Conservation (phyloP, 2,888 invertebrate genomes). For the Chrysolina oricalcia region DNA sequence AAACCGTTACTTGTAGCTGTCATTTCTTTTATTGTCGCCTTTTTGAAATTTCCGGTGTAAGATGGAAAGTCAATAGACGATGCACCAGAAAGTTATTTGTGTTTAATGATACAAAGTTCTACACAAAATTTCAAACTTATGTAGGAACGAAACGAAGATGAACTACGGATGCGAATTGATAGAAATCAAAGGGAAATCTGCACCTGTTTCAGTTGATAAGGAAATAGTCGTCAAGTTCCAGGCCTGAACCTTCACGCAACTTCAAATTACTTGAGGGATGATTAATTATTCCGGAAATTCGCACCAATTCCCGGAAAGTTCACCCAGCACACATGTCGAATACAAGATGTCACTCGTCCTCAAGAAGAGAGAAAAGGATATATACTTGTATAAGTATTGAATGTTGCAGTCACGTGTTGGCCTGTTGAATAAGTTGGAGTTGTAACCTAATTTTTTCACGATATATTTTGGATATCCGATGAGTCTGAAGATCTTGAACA, state of each 20-base stretch:
- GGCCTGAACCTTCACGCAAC: constrained; percentile 5
- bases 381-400: neutral
- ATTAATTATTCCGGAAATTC: constrained; percentile 14
- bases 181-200: neutral
- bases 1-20: too few relatives aligned
- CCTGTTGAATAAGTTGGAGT: too few relatives aligned
- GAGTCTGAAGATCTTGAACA: too few relatives aligned
- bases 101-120: too few relatives aligned
- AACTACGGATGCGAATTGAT: neutral
- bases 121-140: too few relatives aligned
- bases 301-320: constrained; percentile 11
- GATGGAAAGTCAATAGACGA: too few relatives aligned
- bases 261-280: constrained; percentile 7
- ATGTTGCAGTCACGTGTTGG: too few relatives aligned
- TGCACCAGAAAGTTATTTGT: too few relatives aligned
- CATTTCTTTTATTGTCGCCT: too few relatives aligned
- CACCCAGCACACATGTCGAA: constrained; percentile 1
- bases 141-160: neutral
- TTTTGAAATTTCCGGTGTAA: too few relatives aligned
- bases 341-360: neutral
- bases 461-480: too few relatives aligned
- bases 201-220: neutral
- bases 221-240: constrained; percentile 17
- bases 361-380: neutral
- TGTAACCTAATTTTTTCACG: too few relatives aligned